Evolutionary conservation across 2,888 invertebrate species (phyloP).

Genomic region (Cantharis rustica): DNA sequence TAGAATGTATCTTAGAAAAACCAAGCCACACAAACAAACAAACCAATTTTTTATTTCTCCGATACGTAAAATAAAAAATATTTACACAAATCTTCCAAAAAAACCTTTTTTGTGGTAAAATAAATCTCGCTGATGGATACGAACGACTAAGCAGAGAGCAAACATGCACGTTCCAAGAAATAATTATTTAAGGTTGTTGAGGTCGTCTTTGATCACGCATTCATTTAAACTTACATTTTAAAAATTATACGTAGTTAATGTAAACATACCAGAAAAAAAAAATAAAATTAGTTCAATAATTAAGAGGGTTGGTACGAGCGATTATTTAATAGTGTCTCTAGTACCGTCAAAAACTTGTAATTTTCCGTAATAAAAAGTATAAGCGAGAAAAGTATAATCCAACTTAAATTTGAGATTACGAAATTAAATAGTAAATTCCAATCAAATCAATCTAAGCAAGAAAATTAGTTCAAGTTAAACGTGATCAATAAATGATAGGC

Average conservation of each 20-base stretch:
- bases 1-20: neutral
- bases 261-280: neutral
- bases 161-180: constrained; percentile 34
- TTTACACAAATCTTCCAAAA: constrained; percentile 23
- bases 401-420: constrained; percentile 42
- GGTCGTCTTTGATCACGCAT: constrained; percentile 31
- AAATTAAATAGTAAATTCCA: constrained; percentile 52
- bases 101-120: constrained; percentile 22
- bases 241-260: neutral
- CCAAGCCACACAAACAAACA: neutral
- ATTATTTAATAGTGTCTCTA: neutral
- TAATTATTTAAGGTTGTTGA: constrained; percentile 28
- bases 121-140: constrained; percentile 24
- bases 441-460: constrained; percentile 49
- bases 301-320: neutral
- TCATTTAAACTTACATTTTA: constrained; percentile 3
- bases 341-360: neutral
- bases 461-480: constrained; percentile 44
- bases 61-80: neutral
- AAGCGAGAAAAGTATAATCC: neutral
- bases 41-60: neutral
- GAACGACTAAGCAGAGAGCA: constrained; percentile 19
- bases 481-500: constrained; percentile 53
- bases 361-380: neutral
- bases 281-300: neutral